Percentiles rank a stretch among this genome's conserved stretches.
phyloP scores from a whole-genome alignment of 1,140 invertebrate species.

The Archegozetes longisetosus region DNA sequence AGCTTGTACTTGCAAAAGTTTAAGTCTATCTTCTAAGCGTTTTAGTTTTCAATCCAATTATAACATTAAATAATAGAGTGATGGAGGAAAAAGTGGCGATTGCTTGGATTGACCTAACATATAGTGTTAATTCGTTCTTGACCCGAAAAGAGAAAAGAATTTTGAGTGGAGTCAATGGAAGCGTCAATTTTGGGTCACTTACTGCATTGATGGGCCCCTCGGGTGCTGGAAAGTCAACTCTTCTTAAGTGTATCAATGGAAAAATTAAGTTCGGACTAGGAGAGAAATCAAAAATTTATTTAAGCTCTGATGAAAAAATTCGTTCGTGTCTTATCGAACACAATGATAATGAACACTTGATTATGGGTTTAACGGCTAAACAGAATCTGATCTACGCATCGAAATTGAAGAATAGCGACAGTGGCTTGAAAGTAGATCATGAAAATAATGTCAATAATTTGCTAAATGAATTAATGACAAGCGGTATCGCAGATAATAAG shows the following conservation, averaged over 20 bases:
- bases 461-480: not conserved
- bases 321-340: slow-evolving; percentile 3
- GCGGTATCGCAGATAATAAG: too few relatives aligned
- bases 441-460: not conserved
- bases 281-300: slow-evolving; percentile 4
- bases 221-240: slow-evolving; percentile 9
- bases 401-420: slow-evolving; percentile 49
- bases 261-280: too few relatives aligned
- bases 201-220: slow-evolving; percentile 1
- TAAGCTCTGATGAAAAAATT: too few relatives aligned
- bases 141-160: not conserved
- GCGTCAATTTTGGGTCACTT: not conserved
- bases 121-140: too few relatives aligned
- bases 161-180: not conserved
- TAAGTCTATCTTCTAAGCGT: too few relatives aligned
- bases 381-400: too few relatives aligned
- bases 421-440: not conserved
- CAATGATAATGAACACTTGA: slow-evolving; percentile 6
- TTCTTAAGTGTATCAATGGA: slow-evolving; percentile 12
- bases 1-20: too few relatives aligned
- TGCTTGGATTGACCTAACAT: too few relatives aligned
- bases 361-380: slow-evolving; percentile 36
- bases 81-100: too few relatives aligned
- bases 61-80: too few relatives aligned
- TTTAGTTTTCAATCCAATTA: too few relatives aligned